These are phyloP conservation scores for Pedicia rivosa DNA, from an alignment of 2,888 invertebrate genomes.

Conservation along the genomic window DNA sequence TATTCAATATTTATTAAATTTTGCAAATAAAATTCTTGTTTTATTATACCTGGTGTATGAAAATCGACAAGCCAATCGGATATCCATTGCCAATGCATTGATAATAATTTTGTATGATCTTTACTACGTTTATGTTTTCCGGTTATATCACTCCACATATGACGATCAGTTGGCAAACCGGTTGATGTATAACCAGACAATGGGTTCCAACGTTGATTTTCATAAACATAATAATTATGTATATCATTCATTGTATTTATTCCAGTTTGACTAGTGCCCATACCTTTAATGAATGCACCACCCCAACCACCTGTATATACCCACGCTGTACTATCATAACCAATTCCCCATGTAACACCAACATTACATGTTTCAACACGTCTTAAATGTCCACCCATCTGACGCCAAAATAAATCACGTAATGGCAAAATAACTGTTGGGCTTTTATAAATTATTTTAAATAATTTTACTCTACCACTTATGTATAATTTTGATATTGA, in stretches of 20 bases:
- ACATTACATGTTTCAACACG: slow-evolving; percentile 56
- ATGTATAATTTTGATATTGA: slow-evolving; percentile 55
- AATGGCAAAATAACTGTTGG: slow-evolving; percentile 45
- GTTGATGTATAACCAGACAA: slow-evolving; percentile 76
- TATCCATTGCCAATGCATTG: slow-evolving; percentile 77
- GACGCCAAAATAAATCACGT: slow-evolving; percentile 68
- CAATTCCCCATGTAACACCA: slow-evolving; percentile 84
- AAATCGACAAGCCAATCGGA: slow-evolving; percentile 91
- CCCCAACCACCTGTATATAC: slow-evolving; percentile 83
- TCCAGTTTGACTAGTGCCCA: slow-evolving; percentile 39
- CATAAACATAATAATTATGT: slow-evolving; percentile 77
- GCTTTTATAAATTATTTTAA: slow-evolving; percentile 37
- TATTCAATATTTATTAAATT: no score
- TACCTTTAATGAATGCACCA: slow-evolving; percentile 57
- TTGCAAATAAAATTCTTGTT: no score
- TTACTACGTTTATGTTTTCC: slow-evolving; percentile 71
- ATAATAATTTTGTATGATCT: slow-evolving; percentile 71
- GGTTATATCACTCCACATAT: slow-evolving; percentile 83
- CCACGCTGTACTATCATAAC: slow-evolving; percentile 79
- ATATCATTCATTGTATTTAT: slow-evolving; percentile 68
- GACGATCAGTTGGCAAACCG: slow-evolving; percentile 70
- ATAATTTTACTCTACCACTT: slow-evolving; percentile 60
- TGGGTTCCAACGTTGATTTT: slow-evolving; percentile 92
- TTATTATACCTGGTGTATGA: slow-evolving; percentile 69
- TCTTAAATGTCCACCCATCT: slow-evolving; percentile 73